Conservation (phyloP, 2,113 vertebrate species). For the Antechinus stuartii region DNA sequence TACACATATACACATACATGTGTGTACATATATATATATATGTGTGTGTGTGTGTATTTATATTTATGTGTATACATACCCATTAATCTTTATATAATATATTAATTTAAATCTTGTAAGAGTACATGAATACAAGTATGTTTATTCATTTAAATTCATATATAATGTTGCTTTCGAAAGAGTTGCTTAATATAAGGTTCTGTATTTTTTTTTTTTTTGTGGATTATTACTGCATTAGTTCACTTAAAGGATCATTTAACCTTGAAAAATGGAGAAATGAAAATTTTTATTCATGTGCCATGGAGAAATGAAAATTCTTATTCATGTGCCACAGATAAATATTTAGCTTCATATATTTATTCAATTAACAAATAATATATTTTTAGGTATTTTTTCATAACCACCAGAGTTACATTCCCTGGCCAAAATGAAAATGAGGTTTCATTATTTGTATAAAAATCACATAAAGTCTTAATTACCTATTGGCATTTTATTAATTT, state of each 20-base stretch:
- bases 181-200: slow-evolving; percentile 66
- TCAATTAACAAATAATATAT: slow-evolving; percentile 72
- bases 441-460: slow-evolving; percentile 49
- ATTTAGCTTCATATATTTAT: slow-evolving; percentile 63
- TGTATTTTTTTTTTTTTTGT: slow-evolving; percentile 57
- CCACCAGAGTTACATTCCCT: slow-evolving; percentile 16
- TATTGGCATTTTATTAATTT: not conserved
- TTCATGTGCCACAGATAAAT: slow-evolving; percentile 59
- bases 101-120: not conserved
- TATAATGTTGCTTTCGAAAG: slow-evolving; percentile 22
- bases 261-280: slow-evolving; percentile 72
- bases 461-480: not conserved
- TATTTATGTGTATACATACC: no score
- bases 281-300: slow-evolving; percentile 53
- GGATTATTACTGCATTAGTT: slow-evolving; percentile 43
- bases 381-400: slow-evolving; percentile 56
- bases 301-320: slow-evolving; percentile 67
- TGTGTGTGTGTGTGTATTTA: no score
- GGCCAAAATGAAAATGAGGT: not conserved
- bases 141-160: not conserved
- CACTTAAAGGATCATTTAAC: slow-evolving; percentile 77
- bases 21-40: no score
- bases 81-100: no score
- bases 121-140: no score
- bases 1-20: no score